Base-by-base conservation (phyloP, 2,797 vertebrate genomes). In the Urosaurus nigricauda region DNA sequence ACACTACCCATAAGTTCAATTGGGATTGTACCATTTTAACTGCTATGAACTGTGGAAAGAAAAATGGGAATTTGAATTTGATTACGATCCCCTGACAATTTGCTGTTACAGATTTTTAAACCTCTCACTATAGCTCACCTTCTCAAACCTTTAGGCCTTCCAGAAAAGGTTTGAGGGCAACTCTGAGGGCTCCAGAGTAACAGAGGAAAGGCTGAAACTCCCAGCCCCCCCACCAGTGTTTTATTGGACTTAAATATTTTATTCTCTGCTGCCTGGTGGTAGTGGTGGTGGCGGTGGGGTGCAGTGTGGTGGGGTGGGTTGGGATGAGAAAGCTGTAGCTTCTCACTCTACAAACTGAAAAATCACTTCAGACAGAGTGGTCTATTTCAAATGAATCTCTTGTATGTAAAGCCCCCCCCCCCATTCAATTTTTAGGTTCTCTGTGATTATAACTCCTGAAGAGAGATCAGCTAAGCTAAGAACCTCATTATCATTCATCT, bases 401-500 rank as follows among this genome's bases (percentile, higher is more conserved):
- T 26, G 35, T 40, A 21, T 75, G 37, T 21, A 74, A 75, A 43
- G 74, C 74, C n/a, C 32, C 35, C 71, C 71, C 5, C 71, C 1
- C 26, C 32, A 68, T 68, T 68, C 29, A 68, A 74, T 35, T 74
- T 17, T 37, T 74, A 74, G 7, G 19, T 74, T 74, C 32, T 75
- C 74, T 43, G 2, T 75, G 74, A 75, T 21, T 75, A 43, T 75
- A 43, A 43, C 40, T 75, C 70, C 14, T 37, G 16, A n/a, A 73
- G 74, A 75, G 74, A 75, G 37, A 75, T 40, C 17, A 12, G 37
- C 35, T 75, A 75, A 75, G 1, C 35, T 75, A 75, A 77, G 26
- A 75, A 77, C 21, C 8, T 75, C 40, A 75, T 75, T 77, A 77
- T 77, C 74, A 77, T 47, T 77, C 74, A 77, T 43, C 40, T 77